Evolutionary conservation across 1,140 invertebrate genomes (phyloP).

Genomic region (Calephelis nemesis): DNA sequence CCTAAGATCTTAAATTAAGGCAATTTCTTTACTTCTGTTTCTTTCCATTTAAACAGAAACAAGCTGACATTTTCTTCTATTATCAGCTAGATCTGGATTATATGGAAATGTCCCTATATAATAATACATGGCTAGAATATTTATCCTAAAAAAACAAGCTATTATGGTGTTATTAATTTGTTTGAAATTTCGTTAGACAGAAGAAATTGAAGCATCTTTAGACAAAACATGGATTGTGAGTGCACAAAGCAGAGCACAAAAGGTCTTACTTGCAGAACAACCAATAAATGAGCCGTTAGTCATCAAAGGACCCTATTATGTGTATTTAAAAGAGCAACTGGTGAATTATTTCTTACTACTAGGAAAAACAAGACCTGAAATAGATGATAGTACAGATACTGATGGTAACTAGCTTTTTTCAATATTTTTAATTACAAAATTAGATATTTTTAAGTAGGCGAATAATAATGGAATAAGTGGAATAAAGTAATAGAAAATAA

Average conservation of each 20-base stretch:
- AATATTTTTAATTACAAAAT: too few relatives aligned
- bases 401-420: constrained; percentile 80
- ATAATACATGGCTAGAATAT: too few relatives aligned
- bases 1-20: too few relatives aligned
- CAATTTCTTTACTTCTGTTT: too few relatives aligned
- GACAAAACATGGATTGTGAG: constrained; percentile 97
- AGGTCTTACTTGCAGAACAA: constrained; percentile 86
- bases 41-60: too few relatives aligned
- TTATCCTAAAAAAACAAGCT: too few relatives aligned
- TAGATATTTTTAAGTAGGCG: too few relatives aligned
- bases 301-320: constrained; percentile 92
- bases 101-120: too few relatives aligned
- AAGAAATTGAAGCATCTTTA: constrained; percentile 85
- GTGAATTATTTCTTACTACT: constrained; percentile 93
- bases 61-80: too few relatives aligned
- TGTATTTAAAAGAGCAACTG: constrained; percentile 87
- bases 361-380: constrained; percentile 74
- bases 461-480: too few relatives aligned
- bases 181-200: constrained; percentile 76
- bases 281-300: constrained; percentile 85
- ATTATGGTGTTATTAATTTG: constrained; percentile 1
- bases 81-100: too few relatives aligned
- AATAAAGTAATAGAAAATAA: too few relatives aligned
- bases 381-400: constrained; percentile 69
- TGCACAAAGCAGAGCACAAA: constrained; percentile 90